Base-by-base conservation (phyloP, 2,888 invertebrate genomes). In the Aleiodes leptofemur region DNA sequence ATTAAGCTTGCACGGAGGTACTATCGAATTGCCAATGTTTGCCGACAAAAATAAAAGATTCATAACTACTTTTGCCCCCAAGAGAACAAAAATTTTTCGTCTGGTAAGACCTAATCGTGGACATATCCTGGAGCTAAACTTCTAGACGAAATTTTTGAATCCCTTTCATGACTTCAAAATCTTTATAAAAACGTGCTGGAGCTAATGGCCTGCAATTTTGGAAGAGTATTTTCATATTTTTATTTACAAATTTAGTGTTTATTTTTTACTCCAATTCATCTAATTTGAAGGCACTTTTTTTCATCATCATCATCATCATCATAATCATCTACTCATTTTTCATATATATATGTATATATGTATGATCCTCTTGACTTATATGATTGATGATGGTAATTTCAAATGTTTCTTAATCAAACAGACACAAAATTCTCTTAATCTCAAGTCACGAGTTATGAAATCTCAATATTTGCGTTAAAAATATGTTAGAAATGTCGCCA, bases 21-120 rank as follows among this genome's bases (percentile, higher is more conserved):
- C 66, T 72, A 56, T 66, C 43, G 43, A 43, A 66, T 66, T 64
- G 72, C 72, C 66, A 11, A 48, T 23, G 14, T 16, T 48, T 43
- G 56, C 72, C 66, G 64, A 66, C 64, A 55, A 72, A 72, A 72
- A 72, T 72, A 72, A 43, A 56, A 56, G 61, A 66, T 72, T 38
- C 29, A 53, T 43, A 48, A 64, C 64, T 43, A 64, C 43, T 64
- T 34, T 43, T 43, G 43, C 43, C 48, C 64, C 48, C 14, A 43
- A 64, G 64, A 48, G 43, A 61, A 2, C 23, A 23, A 23, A 64
- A 9, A 43, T 43, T 64, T 48, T 64, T 48, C 23, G 64, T 64
- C 48, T 64, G 43, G 43, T 43, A 43, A 43, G 11, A 43, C 64
- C 23, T 14, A 48, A 64, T 23, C 48, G 43, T 23, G 64, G 16